Base-by-base conservation (phyloP, 2,888 invertebrate genomes). In the Trachelus troglodyta region DNA sequence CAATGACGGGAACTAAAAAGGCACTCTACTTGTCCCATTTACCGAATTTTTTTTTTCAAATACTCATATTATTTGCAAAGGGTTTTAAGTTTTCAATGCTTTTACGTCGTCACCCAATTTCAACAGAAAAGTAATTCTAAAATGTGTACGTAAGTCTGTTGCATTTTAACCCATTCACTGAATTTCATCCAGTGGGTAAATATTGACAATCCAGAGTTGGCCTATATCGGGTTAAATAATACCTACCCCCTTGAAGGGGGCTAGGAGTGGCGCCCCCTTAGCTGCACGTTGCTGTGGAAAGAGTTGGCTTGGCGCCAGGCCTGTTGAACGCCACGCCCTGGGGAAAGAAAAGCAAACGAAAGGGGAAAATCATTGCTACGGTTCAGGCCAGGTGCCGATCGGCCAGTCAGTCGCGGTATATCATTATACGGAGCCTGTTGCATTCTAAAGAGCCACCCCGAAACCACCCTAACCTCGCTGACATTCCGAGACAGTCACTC, bases 321-420 rank as follows among this genome's bases (percentile, higher is more conserved):
- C 89, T 90, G 90, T 90, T 90, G 90, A 90, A 86, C 87, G 86
- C 86, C 87, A 87, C 86, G 86, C 89, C 87, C 86, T 82, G 85
- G 85, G 84, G 84, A 85, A 85, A 84, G 84, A 84, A 83, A 85
- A 81, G 80, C 80, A 82, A 83, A 82, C 80, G 77, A 84, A 80
- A 76, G 81, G 83, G 81, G 81, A 79, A 83, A 84, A 84, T 83
- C 83, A 83, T 86, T 82, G 82, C 81, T 81, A 79, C 81, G 81
- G 85, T 87, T 85, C 83, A 68, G 79, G 81, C 83, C 87, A 87
- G 87, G 87, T 87, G 85, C 84, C 84, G 86, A 86, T 84, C 86
- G 82, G 76, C 76, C 82, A 69, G 74, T 77, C 74, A 23, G 73
- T 77, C 74, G 56, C 79, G 74, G 73, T 69, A 69, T 69, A 69